These are phyloP conservation scores for Eueides isabella DNA, from an alignment of 1,140 invertebrate species.

Conservation along the genomic window DNA sequence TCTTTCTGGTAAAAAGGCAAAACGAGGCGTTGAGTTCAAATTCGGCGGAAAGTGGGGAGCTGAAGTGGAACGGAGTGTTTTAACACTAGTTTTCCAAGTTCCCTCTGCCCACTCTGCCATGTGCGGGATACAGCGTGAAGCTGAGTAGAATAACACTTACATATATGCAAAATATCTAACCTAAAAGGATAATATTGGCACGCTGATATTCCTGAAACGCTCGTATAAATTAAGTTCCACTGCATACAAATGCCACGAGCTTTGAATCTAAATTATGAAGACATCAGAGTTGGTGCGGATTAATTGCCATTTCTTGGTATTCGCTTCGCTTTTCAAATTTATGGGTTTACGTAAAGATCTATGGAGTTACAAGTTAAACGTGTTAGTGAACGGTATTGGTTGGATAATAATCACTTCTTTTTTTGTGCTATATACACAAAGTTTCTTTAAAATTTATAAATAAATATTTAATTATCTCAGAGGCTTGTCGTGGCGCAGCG, in stretches of 20 bases:
- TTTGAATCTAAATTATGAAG: conserved; percentile 13
- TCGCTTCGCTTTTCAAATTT: conserved; percentile 7
- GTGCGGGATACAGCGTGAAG: too few species aligned
- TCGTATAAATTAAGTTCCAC: conserved; percentile 11
- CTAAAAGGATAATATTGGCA: conserved; percentile 5
- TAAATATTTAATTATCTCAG: too few species aligned
- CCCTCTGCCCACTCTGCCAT: too few species aligned
- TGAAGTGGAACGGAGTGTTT: too few species aligned
- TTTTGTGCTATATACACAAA: too few species aligned
- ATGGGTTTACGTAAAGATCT: not conserved
- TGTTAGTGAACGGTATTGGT: not conserved
- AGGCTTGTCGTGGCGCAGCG: too few species aligned
- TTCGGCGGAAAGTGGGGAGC: too few species aligned
- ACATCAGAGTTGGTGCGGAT: conserved; percentile 5
- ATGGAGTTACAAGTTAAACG: not conserved
- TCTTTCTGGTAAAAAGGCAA: too few species aligned
- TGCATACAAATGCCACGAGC: conserved; percentile 10
- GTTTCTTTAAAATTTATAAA: too few species aligned
- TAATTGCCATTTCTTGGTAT: conserved; percentile 10
- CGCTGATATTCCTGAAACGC: not conserved
- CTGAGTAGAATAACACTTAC: not conserved
- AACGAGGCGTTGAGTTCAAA: too few species aligned
- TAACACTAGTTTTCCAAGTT: too few species aligned
- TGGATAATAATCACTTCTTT: not conserved
- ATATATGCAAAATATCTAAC: not conserved